Evolutionary conservation across 2,888 invertebrate species (phyloP).

Genomic region (Nephrotoma flavescens): DNA sequence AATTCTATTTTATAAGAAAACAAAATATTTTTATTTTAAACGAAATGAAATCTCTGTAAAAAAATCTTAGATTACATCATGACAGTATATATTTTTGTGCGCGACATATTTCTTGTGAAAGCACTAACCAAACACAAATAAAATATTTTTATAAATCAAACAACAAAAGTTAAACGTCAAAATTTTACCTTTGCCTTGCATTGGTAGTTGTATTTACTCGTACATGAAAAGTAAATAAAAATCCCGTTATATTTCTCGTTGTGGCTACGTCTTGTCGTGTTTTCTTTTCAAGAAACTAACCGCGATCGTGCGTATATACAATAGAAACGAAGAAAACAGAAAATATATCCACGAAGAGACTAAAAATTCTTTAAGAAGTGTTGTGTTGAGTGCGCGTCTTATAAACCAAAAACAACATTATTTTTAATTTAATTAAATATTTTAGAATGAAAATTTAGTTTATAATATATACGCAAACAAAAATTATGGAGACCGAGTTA

Average conservation of each 20-base stretch:
- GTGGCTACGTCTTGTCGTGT: neutral
- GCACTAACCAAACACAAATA: neutral
- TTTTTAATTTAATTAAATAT: neutral
- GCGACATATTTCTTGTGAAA: neutral
- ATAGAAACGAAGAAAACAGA: neutral
- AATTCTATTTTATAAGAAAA: neutral
- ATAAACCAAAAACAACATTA: neutral
- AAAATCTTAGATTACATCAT: neutral
- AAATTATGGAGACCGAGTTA: slow-evolving; percentile 7
- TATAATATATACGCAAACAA: neutral
- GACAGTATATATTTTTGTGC: neutral
- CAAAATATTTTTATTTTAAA: neutral
- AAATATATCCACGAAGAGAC: neutral
- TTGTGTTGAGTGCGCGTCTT: neutral
- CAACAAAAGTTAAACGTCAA: neutral
- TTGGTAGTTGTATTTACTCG: neutral
- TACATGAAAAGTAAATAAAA: neutral
- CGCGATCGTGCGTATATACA: neutral
- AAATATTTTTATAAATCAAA: neutral
- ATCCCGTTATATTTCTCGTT: neutral
- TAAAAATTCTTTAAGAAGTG: neutral
- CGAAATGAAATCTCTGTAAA: neutral
- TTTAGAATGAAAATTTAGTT: neutral
- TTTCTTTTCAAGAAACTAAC: neutral
- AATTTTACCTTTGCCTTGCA: neutral